Evolutionary conservation across 37 sponge, comb jelly and placozoan genomes (phyloP), one percentile per base, ranked within the genome.

Genomic region (Hexactinellida sp.): DNA sequence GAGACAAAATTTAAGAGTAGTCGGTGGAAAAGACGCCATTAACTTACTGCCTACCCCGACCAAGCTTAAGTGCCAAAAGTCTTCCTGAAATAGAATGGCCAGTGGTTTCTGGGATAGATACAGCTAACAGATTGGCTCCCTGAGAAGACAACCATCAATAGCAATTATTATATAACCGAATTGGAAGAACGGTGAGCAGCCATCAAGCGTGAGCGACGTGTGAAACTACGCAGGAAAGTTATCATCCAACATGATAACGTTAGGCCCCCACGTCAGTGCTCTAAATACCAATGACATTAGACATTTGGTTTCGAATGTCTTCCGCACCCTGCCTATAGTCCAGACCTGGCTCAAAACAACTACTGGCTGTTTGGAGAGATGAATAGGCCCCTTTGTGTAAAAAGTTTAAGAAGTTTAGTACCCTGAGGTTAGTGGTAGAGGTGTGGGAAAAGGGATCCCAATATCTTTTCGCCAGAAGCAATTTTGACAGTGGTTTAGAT

Each of bases 241-340:
- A 23, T 63, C 34, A 7, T 63, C 76, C 76, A 63, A 63, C 76
- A 63, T 63, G 76, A 63, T 63, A 63, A 63, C 13, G 76, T 23
- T 63, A 63, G 76, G 76, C 76, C 76, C 34, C n/a, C n/a, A n/a
- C n/a, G n/a, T n/a, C n/a, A n/a, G n/a, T n/a, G n/a, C n/a, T n/a
- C n/a, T n/a, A n/a, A n/a, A n/a, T n/a, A n/a, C n/a, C n/a, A n/a
- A 16, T 63, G 76, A 1, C 76, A 63, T 63, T 63, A 63, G 76
- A 63, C 76, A 23, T 63, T 63, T 63, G 76, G 76, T 23, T 63
- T 63, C 34, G 76, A 28, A 28, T 25, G 76, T 63, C 76, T 63
- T n/a, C 76, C 76, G 76, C 76, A 63, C 76, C 76, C 76, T 63
- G 76, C 76, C 76, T 63, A 63, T 63, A 63, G 76, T n/a, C 76